A percentile compares a stretch with the other conserved stretches of the same genome.
Conservation (phyloP, 2,888 invertebrate genomes). For the Hirtodrosophila duncani region DNA sequence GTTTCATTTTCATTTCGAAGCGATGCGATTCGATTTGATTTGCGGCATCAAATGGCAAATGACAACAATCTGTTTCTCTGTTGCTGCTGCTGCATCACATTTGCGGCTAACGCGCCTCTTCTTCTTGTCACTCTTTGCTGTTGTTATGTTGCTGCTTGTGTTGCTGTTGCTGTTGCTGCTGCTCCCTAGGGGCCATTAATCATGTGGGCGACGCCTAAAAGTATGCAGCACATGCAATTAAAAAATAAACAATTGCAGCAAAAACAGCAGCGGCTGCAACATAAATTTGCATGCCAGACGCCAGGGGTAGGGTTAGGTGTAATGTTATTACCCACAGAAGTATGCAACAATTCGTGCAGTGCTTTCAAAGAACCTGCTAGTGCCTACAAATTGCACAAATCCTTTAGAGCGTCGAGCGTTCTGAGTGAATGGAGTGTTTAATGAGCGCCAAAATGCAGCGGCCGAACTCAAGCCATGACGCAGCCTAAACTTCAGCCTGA, state of each 20-base stretch:
- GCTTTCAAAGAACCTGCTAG: neutral
- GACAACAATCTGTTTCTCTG: conserved; percentile 59
- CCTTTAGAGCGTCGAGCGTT: conserved; percentile 16
- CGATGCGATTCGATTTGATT: conserved; percentile 42
- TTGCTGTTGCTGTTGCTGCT: conserved; percentile 44
- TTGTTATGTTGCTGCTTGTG: conserved; percentile 28
- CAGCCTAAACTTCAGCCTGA: no score
- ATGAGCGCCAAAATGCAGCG: conserved; percentile 12
- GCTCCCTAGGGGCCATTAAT: conserved; percentile 52
- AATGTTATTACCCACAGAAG: conserved; percentile 15
- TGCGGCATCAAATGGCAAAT: conserved; percentile 60
- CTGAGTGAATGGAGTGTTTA: conserved; percentile 13
- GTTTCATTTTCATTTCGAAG: conserved; percentile 18
- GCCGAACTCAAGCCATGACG: neutral
- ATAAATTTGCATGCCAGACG: conserved; percentile 53
- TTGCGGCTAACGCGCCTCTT: conserved; percentile 41
- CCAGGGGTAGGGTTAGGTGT: neutral
- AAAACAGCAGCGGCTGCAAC: conserved; percentile 36
- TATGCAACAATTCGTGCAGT: conserved; percentile 31
- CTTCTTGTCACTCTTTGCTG: conserved; percentile 16
- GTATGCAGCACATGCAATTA: conserved; percentile 56
- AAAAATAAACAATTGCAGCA: conserved; percentile 44
- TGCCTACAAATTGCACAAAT: conserved; percentile 23
- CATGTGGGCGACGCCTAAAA: conserved; percentile 59
- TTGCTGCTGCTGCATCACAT: conserved; percentile 30